Conservation (phyloP, 2,797 vertebrate genomes). For the Aldrovandia affinis region DNA sequence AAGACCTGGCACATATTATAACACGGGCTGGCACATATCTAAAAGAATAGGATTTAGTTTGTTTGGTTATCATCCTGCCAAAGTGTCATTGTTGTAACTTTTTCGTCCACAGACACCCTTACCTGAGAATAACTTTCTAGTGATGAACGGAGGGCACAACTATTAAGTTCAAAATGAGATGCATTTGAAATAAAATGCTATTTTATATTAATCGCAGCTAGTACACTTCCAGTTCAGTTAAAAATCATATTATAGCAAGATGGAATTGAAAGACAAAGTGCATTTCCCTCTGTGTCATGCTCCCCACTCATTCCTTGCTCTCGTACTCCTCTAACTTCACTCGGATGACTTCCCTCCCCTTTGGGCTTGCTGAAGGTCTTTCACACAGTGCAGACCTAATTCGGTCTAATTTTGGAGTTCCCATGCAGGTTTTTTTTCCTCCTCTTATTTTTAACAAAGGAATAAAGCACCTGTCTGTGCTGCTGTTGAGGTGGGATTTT, state of each 20-base stretch:
- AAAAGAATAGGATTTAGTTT: neutral
- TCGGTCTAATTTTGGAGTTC: neutral
- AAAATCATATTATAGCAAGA: too few species aligned
- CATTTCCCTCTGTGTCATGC: neutral
- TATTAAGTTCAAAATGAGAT: too few species aligned
- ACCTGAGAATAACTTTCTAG: too few species aligned
- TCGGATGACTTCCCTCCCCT: neutral
- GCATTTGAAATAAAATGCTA: too few species aligned
- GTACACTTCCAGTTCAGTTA: neutral
- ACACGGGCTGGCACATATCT: too few species aligned
- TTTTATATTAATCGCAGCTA: too few species aligned
- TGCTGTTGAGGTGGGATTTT: neutral
- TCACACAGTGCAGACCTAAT: neutral
- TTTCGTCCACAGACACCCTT: neutral
- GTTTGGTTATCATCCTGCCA: neutral
- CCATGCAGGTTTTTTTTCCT: neutral
- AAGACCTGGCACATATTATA: too few species aligned
- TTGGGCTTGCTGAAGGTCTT: slow-evolving; percentile 1
- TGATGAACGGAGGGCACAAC: too few species aligned
- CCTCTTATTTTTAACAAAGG: neutral
- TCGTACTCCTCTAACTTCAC: neutral
- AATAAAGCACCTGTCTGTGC: too few species aligned
- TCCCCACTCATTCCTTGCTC: neutral
- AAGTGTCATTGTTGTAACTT: neutral
- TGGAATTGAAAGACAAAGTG: too few species aligned